Evolutionary conservation across 2,113 vertebrate genomes (phyloP).

Genomic region (Carettochelys insculpta): DNA sequence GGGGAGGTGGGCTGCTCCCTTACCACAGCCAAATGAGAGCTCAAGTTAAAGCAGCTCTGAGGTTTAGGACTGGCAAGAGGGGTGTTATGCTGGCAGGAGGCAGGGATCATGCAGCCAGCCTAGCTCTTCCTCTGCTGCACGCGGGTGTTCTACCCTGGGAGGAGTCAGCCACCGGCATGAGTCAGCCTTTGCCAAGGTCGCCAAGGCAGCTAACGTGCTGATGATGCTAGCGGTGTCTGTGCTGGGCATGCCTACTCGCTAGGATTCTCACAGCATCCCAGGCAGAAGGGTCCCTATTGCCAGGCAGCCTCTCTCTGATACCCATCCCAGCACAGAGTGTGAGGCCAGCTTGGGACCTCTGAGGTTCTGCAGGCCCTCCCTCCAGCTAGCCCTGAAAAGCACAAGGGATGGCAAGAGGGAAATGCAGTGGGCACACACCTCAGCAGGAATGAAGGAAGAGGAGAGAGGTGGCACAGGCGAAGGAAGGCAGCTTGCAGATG

Average conservation of each 20-base stretch:
- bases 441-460: constrained; percentile 76
- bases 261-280: neutral
- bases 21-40: neutral
- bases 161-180: neutral
- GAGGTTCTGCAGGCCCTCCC: neutral
- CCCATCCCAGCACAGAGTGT: neutral
- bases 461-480: constrained; percentile 68
- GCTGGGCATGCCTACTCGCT: neutral
- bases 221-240: neutral
- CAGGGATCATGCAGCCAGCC: neutral
- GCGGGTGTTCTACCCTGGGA: neutral
- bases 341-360: neutral
- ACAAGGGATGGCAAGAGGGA: neutral
- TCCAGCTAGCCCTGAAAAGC: neutral
- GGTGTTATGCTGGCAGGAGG: neutral
- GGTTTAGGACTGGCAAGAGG: neutral
- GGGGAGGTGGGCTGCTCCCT: neutral
- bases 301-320: neutral
- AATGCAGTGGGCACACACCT: constrained; percentile 80
- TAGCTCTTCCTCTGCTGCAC: neutral
- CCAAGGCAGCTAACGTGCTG: neutral
- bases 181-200: neutral
- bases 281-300: neutral
- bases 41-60: neutral
- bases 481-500: constrained; percentile 75